These are phyloP conservation scores for Neodiprion virginianus DNA, from an alignment of 1,140 invertebrate species.

Conservation along the genomic window DNA sequence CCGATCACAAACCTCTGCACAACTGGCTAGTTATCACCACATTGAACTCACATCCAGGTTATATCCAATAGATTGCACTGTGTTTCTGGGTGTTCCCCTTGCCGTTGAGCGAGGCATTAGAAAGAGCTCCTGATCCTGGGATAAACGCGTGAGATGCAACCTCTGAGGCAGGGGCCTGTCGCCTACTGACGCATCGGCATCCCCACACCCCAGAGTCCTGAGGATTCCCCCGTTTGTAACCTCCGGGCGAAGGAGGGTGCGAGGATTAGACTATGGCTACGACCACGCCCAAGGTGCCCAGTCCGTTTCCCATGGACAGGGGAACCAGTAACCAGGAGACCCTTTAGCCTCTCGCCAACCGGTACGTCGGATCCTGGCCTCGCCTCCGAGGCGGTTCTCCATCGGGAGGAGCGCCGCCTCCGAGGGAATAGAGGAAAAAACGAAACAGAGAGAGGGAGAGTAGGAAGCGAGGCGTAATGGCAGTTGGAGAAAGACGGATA, in stretches of 20 bases:
- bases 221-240: slow-evolving; percentile 26
- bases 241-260: slow-evolving; percentile 16
- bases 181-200: slow-evolving; percentile 40
- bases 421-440: background rate
- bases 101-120: background rate
- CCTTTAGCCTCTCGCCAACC: background rate
- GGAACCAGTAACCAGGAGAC: background rate
- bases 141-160: slow-evolving; percentile 23
- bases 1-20: no score
- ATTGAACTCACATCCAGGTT: no score
- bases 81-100: background rate
- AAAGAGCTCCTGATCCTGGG: slow-evolving; percentile 1
- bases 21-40: no score
- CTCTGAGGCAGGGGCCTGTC: slow-evolving; percentile 44
- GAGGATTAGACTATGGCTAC: slow-evolving; percentile 17
- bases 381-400: slow-evolving; percentile 10
- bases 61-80: background rate
- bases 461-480: background rate
- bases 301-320: background rate
- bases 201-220: slow-evolving; percentile 41
- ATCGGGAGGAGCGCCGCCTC: background rate
- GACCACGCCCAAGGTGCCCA: slow-evolving; percentile 9
- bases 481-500: slow-evolving; percentile 3
- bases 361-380: background rate
- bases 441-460: no score